Conservation (phyloP, 2,113 vertebrate species). For the Tonatia bakeri region DNA sequence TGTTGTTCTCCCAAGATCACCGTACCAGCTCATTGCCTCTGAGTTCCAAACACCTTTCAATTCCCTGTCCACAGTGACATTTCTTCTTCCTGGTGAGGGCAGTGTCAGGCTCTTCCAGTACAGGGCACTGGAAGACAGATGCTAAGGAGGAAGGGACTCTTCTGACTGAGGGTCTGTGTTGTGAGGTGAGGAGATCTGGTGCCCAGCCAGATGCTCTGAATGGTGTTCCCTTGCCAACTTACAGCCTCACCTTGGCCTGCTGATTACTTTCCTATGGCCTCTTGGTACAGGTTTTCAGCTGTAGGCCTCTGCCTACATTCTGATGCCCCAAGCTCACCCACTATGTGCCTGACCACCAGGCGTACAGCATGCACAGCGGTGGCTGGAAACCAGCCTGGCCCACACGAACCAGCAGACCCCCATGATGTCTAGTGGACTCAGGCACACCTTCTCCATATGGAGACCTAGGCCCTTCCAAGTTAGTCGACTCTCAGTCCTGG, state of each 20-base stretch:
- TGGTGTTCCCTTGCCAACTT: background rate
- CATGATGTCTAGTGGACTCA: background rate
- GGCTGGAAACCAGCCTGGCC: background rate
- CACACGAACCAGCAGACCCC: background rate
- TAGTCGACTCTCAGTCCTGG: background rate
- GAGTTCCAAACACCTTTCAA: background rate
- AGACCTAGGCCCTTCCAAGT: background rate
- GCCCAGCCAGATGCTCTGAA: background rate
- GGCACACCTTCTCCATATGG: rapidly evolving
- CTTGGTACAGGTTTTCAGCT: background rate
- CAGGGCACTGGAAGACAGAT: background rate
- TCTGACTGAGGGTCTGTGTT: rapidly evolving
- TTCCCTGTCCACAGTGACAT: background rate
- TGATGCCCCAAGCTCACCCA: background rate
- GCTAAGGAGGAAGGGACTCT: background rate
- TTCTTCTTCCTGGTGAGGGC: background rate
- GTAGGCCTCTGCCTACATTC: background rate
- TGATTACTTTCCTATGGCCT: background rate
- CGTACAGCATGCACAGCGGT: rapidly evolving
- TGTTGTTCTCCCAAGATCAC: background rate
- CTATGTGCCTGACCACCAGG: background rate
- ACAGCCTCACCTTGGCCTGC: background rate
- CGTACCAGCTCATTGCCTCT: background rate
- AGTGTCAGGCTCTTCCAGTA: background rate
- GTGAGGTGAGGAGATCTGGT: background rate